Evolutionary conservation across 2,888 invertebrate species (phyloP), one percentile per base, ranked within the genome.

Genomic region (Maniola hyperantus): DNA sequence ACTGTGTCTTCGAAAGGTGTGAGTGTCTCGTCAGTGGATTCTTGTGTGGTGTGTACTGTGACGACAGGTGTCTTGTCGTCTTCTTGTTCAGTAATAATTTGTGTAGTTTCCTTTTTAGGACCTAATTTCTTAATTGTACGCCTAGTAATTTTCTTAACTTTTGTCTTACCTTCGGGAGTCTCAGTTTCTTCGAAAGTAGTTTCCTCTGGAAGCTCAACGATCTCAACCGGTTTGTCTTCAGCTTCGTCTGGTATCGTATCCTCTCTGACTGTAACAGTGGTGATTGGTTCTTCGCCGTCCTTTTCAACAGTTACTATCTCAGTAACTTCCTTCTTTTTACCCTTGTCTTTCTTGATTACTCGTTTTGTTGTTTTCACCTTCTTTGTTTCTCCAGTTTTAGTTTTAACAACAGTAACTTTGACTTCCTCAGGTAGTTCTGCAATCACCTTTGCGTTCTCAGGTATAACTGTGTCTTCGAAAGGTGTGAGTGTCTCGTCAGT

Each of bases 161-260:
- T 50, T 55, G 74, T 73, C 81, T 78, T 80, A 72, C 82, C 75
- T 69, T 84, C 77, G 8, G 79, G 74, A 0, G 75, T 72, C 2
- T 59, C 6, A 15, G 63, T 48, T 59, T 76, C 71, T 60, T 77
- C 71, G 0, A 74, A 46, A 0, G 65, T 77, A 5, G 54, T 53
- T n/a, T 62, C 62, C 7, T 63, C 62, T 1, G 53, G 62, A 34
- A 54, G 54, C 44, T 63, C 68, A 44, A 72, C 67, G 55, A 72
- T 73, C 53, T 69, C 71, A 8, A 51, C 36, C 20, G 61, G 44
- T 11, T 62, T 8, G 15, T n/a, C n/a, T 0, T 62, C 42, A 2
- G 33, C 53, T 44, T 62, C 62, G 6, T 39, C 39, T 5, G 39
- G 61, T 10, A 66, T 66, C 36, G 63, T 69, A 2, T 33, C 75